Percentiles rank a stretch among this genome's conserved stretches.
Evolutionary conservation across 2,797 vertebrate species (phyloP).

Genomic region (Arrhamphus sclerolepis): DNA sequence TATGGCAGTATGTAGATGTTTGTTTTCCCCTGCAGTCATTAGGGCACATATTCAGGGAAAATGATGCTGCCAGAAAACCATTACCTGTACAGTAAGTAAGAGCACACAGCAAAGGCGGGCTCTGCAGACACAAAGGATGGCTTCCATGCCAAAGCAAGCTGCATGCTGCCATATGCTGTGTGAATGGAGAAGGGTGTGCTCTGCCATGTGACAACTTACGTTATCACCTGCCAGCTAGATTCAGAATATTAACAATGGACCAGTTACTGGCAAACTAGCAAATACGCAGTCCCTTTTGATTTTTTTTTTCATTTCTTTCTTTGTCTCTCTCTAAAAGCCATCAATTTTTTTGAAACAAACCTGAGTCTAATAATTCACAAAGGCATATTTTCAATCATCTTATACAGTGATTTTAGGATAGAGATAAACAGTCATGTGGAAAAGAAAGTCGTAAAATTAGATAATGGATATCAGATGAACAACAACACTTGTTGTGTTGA

Average conservation of each 20-base stretch:
- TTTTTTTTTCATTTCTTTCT: too few species aligned
- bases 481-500: too few species aligned
- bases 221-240: conserved; percentile 12
- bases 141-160: conserved; percentile 42
- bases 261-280: not conserved
- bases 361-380: too few species aligned
- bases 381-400: too few species aligned
- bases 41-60: conserved; percentile 40
- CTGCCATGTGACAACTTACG: conserved; percentile 15
- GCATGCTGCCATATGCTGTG: conserved; percentile 35
- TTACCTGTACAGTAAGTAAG: conserved; percentile 52
- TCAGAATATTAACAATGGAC: conserved; percentile 9
- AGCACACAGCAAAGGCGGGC: conserved; percentile 38
- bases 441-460: too few species aligned
- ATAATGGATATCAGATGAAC: too few species aligned
- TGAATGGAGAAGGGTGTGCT: conserved; percentile 11
- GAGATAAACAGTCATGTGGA: too few species aligned
- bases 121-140: conserved; percentile 60
- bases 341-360: too few species aligned
- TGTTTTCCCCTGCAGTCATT: conserved; percentile 31
- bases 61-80: conserved; percentile 52
- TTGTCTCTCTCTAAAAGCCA: too few species aligned
- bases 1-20: conserved; percentile 39
- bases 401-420: too few species aligned
- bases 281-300: too few species aligned